A percentile compares a stretch with the other conserved stretches of the same genome.
Conservation (phyloP, 2,888 invertebrate species). For the Drosophila multiciliata region DNA sequence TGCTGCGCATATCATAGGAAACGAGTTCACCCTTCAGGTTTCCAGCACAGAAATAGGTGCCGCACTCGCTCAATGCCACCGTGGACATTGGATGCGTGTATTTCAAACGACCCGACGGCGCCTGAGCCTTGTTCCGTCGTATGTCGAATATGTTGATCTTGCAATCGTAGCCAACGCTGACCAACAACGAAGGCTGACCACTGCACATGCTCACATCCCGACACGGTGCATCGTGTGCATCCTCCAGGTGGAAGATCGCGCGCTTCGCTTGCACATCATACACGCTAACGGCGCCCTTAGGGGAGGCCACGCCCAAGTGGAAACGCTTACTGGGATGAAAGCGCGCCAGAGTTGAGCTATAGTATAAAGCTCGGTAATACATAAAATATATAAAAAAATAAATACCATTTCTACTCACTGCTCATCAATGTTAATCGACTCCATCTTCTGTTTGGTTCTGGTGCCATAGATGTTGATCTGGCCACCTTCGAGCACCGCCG, state of each 20-base stretch:
- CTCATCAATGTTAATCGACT: slow-evolving; percentile 80
- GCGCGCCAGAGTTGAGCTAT: slow-evolving; percentile 82
- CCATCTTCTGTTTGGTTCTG: slow-evolving; percentile 82
- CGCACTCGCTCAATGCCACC: slow-evolving; percentile 83
- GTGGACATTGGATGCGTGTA: slow-evolving; percentile 82
- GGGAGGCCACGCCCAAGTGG: slow-evolving; percentile 81
- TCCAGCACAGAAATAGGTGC: slow-evolving; percentile 83
- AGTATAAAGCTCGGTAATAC: background rate
- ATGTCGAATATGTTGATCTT: slow-evolving; percentile 84
- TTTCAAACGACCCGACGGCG: slow-evolving; percentile 64
- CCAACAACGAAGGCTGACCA: slow-evolving; percentile 75
- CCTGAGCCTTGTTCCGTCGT: slow-evolving; percentile 76
- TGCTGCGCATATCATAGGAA: slow-evolving; percentile 82
- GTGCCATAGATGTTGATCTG: slow-evolving; percentile 82
- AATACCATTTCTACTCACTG: slow-evolving; percentile 63
- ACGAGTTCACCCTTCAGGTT: slow-evolving; percentile 84
- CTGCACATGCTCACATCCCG: slow-evolving; percentile 83
- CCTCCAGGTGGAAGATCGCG: slow-evolving; percentile 72
- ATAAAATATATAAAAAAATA: background rate
- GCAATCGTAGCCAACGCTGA: slow-evolving; percentile 84
- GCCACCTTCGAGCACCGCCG: slow-evolving; percentile 83
- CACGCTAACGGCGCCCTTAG: slow-evolving; percentile 81
- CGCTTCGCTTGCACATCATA: slow-evolving; percentile 82
- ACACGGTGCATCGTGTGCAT: slow-evolving; percentile 83
- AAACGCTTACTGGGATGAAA: slow-evolving; percentile 84